Percentiles rank a stretch among this genome's conserved stretches.
phyloP scores from a whole-genome alignment of 2,888 invertebrate genomes.

The Oligia latruncula region DNA sequence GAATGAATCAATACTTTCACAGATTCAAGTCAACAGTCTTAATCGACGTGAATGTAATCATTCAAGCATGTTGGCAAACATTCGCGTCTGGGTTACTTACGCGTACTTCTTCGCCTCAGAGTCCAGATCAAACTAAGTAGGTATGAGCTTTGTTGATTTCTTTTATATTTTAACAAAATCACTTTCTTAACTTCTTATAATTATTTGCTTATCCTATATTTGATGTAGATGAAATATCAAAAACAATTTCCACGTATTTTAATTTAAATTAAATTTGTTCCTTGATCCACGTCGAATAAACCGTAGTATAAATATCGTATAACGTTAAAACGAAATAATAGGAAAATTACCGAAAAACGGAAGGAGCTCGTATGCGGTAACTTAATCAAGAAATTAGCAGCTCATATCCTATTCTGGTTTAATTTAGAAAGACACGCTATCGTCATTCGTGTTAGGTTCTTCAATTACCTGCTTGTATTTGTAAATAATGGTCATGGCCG shows the following conservation, averaged over 20 bases:
- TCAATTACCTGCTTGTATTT: constrained; percentile 19
- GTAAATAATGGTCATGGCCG: constrained; percentile 28
- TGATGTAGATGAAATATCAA: neutral
- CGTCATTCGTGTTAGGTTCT: constrained; percentile 15
- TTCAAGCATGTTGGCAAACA: constrained; percentile 53
- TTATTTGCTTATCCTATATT: constrained; percentile 4
- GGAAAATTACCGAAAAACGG: neutral
- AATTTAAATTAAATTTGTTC: neutral
- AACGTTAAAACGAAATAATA: constrained; percentile 12
- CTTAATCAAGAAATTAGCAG: constrained; percentile 49
- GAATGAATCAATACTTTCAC: constrained; percentile 66
- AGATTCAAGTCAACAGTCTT: constrained; percentile 56
- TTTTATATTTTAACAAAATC: constrained; percentile 5
- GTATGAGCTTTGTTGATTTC: neutral
- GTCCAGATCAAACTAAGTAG: constrained; percentile 16
- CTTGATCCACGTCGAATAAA: neutral
- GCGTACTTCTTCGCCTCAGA: constrained; percentile 11
- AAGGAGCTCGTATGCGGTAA: constrained; percentile 10
- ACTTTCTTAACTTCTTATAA: neutral
- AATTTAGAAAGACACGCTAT: constrained; percentile 45
- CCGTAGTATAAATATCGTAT: constrained; percentile 1
- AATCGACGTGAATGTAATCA: constrained; percentile 55
- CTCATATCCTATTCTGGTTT: constrained; percentile 43
- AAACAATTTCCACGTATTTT: neutral
- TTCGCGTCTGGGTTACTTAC: constrained; percentile 32